Evolutionary conservation across 2,797 vertebrate species (phyloP).

Genomic region (Melanotaenia boesemani): DNA sequence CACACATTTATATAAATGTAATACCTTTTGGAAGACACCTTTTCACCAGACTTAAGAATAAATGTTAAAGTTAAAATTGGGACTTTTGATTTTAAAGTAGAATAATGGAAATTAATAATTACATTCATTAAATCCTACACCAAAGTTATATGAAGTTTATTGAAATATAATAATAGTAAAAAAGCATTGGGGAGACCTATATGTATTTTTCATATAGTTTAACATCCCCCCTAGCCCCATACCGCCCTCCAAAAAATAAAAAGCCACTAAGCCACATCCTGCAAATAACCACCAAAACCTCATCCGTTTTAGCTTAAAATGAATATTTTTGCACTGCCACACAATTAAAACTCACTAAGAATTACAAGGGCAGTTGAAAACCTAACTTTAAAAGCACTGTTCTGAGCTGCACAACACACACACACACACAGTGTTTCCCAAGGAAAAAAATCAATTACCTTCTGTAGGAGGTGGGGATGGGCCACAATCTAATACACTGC

Average conservation of each 20-base stretch:
- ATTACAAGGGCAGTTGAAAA: conserved; percentile 15
- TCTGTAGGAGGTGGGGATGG: conserved; percentile 58
- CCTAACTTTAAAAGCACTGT: neutral
- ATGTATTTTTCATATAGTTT: too few relatives aligned
- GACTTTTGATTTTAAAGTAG: too few relatives aligned
- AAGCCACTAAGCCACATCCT: conserved; percentile 53
- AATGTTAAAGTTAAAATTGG: too few relatives aligned
- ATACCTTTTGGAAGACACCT: neutral
- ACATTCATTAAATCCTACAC: too few relatives aligned
- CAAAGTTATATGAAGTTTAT: neutral
- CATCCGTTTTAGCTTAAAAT: conserved; percentile 21
- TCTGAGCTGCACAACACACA: conserved; percentile 12
- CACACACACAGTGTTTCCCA: conserved; percentile 32
- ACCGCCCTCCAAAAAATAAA: neutral
- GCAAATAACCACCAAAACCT: conserved; percentile 36
- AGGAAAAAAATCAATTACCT: conserved; percentile 64
- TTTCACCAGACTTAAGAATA: too few relatives aligned
- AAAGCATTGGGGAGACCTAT: too few relatives aligned
- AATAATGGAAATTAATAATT: too few relatives aligned
- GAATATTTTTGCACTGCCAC: neutral
- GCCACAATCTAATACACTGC: conserved; percentile 51
- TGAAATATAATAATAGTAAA: neutral
- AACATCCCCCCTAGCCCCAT: too few relatives aligned
- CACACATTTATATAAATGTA: neutral
- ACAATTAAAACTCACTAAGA: conserved; percentile 10